Evolutionary conservation across 2,113 vertebrate species (phyloP).

Genomic region (Malurus cyaneus): DNA sequence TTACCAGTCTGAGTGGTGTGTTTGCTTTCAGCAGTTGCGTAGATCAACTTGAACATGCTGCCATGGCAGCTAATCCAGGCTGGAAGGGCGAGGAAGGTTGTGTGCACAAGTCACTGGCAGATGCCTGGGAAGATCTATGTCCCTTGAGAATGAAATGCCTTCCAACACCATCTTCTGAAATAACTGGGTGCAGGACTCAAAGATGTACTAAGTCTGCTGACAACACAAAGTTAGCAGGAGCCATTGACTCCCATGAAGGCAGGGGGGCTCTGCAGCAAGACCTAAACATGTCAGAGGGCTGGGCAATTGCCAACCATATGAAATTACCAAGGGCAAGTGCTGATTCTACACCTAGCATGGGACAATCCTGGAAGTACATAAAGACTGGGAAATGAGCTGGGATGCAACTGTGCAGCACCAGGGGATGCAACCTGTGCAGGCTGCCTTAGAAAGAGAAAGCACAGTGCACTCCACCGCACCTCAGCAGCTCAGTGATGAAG

Average conservation of each 20-base stretch:
- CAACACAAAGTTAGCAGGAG: not conserved
- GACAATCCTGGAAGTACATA: not conserved
- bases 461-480: not conserved
- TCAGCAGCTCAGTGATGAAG: rapidly evolving
- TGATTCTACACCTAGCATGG: not conserved
- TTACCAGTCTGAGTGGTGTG: not conserved
- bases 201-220: not conserved
- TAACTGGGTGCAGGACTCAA: not conserved
- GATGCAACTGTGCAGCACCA: not conserved
- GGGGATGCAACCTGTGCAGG: not conserved
- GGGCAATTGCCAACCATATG: too few species aligned
- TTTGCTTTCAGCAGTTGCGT: not conserved
- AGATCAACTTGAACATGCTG: not conserved
- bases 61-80: constrained; percentile 45
- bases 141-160: not conserved
- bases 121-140: not conserved
- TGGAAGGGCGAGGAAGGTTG: not conserved
- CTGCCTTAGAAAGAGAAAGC: not conserved
- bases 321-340: not conserved
- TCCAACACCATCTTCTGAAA: not conserved
- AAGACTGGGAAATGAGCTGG: not conserved
- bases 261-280: not conserved
- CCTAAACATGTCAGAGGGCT: not conserved
- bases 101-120: not conserved
- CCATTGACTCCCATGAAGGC: not conserved